Conservation (phyloP, 2,888 invertebrate genomes). For the Andrena haemorrhoa region DNA sequence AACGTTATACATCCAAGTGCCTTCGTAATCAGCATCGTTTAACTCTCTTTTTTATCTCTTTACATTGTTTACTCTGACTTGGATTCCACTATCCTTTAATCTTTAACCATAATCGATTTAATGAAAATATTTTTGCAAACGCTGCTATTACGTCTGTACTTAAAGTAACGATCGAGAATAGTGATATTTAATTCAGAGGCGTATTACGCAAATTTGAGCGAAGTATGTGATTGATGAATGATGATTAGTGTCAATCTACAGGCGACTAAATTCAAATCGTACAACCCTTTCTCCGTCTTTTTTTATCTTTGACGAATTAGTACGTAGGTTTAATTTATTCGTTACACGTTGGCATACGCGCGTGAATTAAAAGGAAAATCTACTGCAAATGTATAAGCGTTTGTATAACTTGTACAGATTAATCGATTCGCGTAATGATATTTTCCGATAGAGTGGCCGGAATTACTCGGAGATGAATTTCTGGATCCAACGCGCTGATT, state of each 20-base stretch:
- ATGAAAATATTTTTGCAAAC: constrained; percentile 17
- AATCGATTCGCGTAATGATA: constrained; percentile 8
- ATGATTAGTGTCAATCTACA: constrained; percentile 9
- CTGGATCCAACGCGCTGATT: neutral
- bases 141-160: constrained; percentile 42
- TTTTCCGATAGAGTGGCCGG: neutral
- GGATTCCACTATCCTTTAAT: constrained; percentile 16
- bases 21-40: constrained; percentile 42
- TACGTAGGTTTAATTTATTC: constrained; percentile 48
- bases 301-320: constrained; percentile 1
- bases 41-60: constrained; percentile 7
- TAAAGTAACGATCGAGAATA: constrained; percentile 33
- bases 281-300: neutral
- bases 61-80: constrained; percentile 5
- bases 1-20: constrained; percentile 52
- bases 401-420: constrained; percentile 20
- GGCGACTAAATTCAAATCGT: constrained; percentile 3
- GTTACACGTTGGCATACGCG: neutral
- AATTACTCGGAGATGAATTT: constrained; percentile 14
- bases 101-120: constrained; percentile 3
- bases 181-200: constrained; percentile 47
- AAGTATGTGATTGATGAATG: neutral
- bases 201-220: constrained; percentile 7
- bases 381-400: neutral
- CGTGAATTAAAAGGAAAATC: neutral